Conservation (phyloP, 2,797 vertebrate species). For the Avahi laniger region DNA sequence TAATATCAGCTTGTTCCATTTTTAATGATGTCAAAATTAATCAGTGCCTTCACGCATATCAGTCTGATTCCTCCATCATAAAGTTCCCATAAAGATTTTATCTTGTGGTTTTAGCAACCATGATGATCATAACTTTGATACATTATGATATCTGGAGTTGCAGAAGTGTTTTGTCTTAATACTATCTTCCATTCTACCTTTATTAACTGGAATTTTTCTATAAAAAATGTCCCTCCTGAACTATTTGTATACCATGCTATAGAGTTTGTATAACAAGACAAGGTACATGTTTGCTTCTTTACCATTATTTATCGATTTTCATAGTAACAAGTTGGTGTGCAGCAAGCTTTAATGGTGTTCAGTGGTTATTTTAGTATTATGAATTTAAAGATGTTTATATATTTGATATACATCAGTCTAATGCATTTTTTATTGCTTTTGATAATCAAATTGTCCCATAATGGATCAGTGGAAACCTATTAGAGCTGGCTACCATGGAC, state of each 20-base stretch:
- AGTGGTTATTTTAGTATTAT: not conserved
- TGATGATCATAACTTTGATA: not conserved
- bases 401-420: not conserved
- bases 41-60: not conserved
- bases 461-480: not conserved
- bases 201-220: not conserved
- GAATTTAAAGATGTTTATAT: not conserved
- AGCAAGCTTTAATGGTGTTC: not conserved
- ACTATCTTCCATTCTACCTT: not conserved
- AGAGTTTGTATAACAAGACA: not conserved
- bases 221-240: not conserved
- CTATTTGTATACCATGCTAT: not conserved
- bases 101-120: not conserved
- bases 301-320: not conserved
- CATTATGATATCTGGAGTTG: not conserved
- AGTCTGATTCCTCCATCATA: not conserved
- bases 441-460: not conserved
- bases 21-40: not conserved
- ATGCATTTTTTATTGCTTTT: not conserved
- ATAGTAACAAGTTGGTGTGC: not conserved
- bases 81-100: not conserved
- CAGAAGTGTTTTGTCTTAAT: not conserved
- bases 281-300: not conserved
- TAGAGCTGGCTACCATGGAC: not conserved
- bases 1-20: not conserved